These are phyloP conservation scores for Oreotrochilus melanogaster DNA, from an alignment of 2,113 vertebrate species.

Conservation along the genomic window DNA sequence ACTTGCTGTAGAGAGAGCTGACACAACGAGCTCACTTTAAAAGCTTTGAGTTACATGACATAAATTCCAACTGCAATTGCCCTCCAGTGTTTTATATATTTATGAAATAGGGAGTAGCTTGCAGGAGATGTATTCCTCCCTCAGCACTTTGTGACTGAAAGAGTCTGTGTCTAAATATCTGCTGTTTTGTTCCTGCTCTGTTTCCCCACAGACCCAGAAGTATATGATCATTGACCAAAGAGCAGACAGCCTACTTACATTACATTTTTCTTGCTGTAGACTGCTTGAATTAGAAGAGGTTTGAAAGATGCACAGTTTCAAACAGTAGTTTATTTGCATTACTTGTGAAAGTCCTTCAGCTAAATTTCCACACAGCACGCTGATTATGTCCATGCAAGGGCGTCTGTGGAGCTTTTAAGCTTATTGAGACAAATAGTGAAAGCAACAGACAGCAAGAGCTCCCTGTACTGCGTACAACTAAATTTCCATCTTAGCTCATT, in stretches of 20 bases:
- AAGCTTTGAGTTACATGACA: neutral
- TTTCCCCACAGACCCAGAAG: neutral
- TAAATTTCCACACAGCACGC: constrained; percentile 47
- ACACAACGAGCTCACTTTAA: neutral
- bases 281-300: neutral
- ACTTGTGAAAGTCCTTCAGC: constrained; percentile 18
- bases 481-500: neutral
- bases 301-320: constrained; percentile 35
- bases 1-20: neutral
- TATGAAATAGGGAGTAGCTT: neutral
- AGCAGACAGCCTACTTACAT: neutral
- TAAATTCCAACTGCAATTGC: neutral
- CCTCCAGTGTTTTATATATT: constrained; percentile 4
- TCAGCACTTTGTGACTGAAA: neutral
- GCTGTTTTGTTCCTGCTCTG: neutral
- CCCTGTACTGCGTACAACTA: constrained; percentile 6
- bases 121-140: neutral
- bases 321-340: neutral
- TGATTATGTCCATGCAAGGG: constrained; percentile 49
- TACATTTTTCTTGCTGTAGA: constrained; percentile 35
- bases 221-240: constrained; percentile 6
- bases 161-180: neutral
- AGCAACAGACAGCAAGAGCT: neutral
- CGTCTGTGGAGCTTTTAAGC: constrained; percentile 57
- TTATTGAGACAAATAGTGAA: constrained; percentile 54